These are phyloP conservation scores for Diabrotica balteata DNA, from an alignment of 2,888 invertebrate genomes.

Conservation along the genomic window DNA sequence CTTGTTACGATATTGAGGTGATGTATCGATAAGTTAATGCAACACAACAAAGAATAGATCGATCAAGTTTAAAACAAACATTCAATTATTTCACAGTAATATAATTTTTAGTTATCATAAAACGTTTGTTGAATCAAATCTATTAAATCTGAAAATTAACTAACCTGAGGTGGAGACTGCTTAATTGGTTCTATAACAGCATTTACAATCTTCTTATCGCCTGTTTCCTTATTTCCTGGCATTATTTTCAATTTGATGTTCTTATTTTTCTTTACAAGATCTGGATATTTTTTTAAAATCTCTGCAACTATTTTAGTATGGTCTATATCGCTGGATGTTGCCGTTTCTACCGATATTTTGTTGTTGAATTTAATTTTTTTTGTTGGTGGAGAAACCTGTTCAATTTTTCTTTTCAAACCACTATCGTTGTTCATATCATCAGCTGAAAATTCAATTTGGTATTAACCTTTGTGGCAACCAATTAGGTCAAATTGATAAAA, in stretches of 20 bases:
- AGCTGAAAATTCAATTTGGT: no score
- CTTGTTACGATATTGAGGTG: no score
- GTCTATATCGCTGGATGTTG: constrained; percentile 50
- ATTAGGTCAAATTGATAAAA: no score
- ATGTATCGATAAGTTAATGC: no score
- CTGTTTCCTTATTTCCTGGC: constrained; percentile 59
- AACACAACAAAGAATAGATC: no score
- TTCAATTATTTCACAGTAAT: no score
- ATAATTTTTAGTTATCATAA: no score
- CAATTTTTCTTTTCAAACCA: constrained; percentile 40
- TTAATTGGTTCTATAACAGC: constrained; percentile 21
- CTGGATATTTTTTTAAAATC: constrained; percentile 87
- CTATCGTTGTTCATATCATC: constrained; percentile 9
- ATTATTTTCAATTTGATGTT: constrained; percentile 87
- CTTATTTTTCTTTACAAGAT: constrained; percentile 84
- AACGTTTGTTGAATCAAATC: no score
- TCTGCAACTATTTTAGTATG: constrained; percentile 89
- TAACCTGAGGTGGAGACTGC: constrained; percentile 21
- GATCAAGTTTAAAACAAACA: no score
- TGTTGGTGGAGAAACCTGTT: constrained; percentile 52
- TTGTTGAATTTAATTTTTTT: constrained; percentile 70
- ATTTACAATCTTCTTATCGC: constrained; percentile 28
- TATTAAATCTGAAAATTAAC: no score
- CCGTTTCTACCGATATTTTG: constrained; percentile 64
- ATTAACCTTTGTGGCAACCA: no score